These are phyloP conservation scores for Dermatemys mawii DNA, from an alignment of 2,113 vertebrate species.

Conservation along the genomic window DNA sequence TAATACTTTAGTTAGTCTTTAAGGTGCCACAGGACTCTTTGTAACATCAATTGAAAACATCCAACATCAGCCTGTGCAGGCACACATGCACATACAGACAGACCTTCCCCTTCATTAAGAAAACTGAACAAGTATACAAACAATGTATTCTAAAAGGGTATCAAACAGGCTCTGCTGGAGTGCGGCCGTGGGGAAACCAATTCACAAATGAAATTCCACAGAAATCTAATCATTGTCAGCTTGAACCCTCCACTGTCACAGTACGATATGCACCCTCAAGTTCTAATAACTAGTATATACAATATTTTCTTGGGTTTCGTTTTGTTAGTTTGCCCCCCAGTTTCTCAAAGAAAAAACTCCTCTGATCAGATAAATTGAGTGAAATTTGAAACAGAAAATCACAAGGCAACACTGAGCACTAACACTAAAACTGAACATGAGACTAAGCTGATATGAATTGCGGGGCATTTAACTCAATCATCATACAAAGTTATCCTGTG, in stretches of 20 bases:
- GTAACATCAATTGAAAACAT: neutral
- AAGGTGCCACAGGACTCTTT: no score
- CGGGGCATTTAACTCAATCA: neutral
- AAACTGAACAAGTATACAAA: neutral
- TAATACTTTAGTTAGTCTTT: no score
- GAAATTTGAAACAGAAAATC: constrained; percentile 24
- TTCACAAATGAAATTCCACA: neutral
- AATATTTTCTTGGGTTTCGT: neutral
- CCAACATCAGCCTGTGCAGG: no score
- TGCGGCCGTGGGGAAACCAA: constrained; percentile 25
- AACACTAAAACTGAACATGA: constrained; percentile 55
- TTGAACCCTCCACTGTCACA: neutral
- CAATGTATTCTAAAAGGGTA: neutral
- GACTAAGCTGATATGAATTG: constrained; percentile 47
- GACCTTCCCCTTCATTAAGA: neutral
- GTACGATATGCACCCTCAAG: neutral
- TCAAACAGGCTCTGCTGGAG: constrained; percentile 2
- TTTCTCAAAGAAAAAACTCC: neutral
- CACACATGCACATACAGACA: neutral
- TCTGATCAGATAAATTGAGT: constrained; percentile 18
- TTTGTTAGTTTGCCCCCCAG: constrained; percentile 17
- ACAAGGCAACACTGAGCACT: neutral
- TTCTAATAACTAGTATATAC: neutral
- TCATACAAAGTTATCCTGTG: constrained; percentile 46
- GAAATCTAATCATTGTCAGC: neutral